Conservation (phyloP, 2,888 invertebrate genomes). For the Ditylenchus weischeri region DNA sequence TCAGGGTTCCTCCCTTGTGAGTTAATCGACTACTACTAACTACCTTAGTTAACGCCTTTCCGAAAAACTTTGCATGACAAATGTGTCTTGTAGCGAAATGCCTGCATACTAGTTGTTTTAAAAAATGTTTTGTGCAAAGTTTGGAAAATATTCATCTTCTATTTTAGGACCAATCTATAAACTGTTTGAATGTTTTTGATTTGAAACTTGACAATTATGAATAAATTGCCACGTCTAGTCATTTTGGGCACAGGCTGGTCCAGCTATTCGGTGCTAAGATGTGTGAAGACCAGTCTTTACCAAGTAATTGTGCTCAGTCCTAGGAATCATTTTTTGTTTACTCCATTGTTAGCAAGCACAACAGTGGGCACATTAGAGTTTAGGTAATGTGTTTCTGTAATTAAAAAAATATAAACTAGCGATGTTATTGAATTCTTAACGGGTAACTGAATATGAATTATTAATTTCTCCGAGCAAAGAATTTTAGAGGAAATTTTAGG, state of each 20-base stretch:
- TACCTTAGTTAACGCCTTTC: too few species aligned
- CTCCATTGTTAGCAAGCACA: conserved; percentile 61
- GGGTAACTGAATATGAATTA: too few species aligned
- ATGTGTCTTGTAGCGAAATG: too few species aligned
- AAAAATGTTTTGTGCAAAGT: too few species aligned
- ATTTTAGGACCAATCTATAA: not conserved
- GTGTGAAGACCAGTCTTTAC: conserved; percentile 4
- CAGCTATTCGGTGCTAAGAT: conserved; percentile 7
- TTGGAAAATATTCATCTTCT: not conserved
- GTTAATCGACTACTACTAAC: too few species aligned
- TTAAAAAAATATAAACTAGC: too few species aligned
- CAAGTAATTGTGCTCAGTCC: conserved; percentile 38
- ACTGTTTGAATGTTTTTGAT: not conserved
- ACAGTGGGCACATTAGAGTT: conserved; percentile 61
- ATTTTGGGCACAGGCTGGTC: conserved; percentile 61
- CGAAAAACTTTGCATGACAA: too few species aligned
- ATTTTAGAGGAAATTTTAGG: too few species aligned
- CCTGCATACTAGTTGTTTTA: too few species aligned
- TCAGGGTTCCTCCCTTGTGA: too few species aligned
- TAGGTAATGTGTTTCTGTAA: conserved; percentile 20
- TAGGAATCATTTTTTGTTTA: conserved; percentile 62
- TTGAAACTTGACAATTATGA: not conserved
- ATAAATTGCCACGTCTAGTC: conserved; percentile 42
- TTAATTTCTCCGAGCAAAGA: too few species aligned
- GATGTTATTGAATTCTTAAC: too few species aligned